These are phyloP conservation scores for Catocala nupta DNA, from an alignment of 2,888 invertebrate genomes.

Conservation along the genomic window DNA sequence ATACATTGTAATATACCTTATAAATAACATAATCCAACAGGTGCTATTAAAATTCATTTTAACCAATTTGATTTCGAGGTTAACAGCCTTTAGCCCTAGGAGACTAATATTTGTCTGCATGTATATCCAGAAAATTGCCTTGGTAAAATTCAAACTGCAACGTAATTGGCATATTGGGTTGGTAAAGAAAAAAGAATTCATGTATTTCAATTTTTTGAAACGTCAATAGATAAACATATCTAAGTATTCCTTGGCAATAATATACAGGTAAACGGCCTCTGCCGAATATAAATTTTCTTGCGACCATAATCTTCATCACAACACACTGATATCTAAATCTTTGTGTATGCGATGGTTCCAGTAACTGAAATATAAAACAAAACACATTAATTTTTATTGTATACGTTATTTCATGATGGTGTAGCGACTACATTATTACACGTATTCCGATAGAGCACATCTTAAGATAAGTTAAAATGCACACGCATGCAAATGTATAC, in stretches of 20 bases:
- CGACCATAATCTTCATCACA: conserved; percentile 63
- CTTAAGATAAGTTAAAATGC: too few species aligned
- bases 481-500: too few species aligned
- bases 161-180: conserved; percentile 57
- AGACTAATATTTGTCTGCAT: too few species aligned
- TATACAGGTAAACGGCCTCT: conserved; percentile 68
- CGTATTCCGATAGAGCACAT: too few species aligned
- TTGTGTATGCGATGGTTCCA: conserved; percentile 56
- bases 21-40: too few species aligned
- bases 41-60: too few species aligned
- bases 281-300: conserved; percentile 55
- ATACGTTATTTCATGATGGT: too few species aligned
- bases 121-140: conserved; percentile 12
- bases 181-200: conserved; percentile 63
- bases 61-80: too few species aligned
- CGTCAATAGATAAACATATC: conserved; percentile 56
- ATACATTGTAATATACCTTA: too few species aligned
- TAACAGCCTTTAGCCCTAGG: too few species aligned
- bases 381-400: not conserved
- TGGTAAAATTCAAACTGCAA: conserved; percentile 70
- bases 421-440: too few species aligned
- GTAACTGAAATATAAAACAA: conserved; percentile 58
- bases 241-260: conserved; percentile 69
- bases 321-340: conserved; percentile 62
- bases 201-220: conserved; percentile 65